Conservation (phyloP, 2,888 invertebrate species). For the Drosophila paranaensis region DNA sequence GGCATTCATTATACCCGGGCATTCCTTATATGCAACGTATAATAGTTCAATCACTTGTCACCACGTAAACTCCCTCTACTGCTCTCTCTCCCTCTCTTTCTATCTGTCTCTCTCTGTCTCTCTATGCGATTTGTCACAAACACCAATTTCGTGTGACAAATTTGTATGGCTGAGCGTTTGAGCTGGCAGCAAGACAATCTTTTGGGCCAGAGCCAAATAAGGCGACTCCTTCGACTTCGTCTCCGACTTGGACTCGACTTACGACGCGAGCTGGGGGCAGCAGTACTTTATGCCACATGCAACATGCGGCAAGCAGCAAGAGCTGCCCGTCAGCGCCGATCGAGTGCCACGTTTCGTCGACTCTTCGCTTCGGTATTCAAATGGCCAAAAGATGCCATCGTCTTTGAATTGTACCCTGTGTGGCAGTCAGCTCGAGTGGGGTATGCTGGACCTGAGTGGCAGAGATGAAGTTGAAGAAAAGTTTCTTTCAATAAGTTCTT, state of each 20-base stretch:
- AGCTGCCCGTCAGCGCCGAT: slow-evolving; percentile 36
- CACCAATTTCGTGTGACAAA: slow-evolving; percentile 82
- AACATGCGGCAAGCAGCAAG: slow-evolving; percentile 15
- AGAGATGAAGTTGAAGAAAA: not conserved
- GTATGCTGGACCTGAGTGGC: not conserved
- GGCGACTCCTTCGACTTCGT: slow-evolving; percentile 60
- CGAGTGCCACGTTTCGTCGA: slow-evolving; percentile 28
- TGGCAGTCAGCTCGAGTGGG: not conserved
- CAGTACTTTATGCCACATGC: slow-evolving; percentile 72
- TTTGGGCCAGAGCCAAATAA: slow-evolving; percentile 71
- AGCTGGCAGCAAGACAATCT: slow-evolving; percentile 34
- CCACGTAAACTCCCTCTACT: slow-evolving; percentile 35
- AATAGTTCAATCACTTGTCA: slow-evolving; percentile 79
- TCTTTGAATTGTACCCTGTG: slow-evolving; percentile 11
- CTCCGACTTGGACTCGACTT: slow-evolving; percentile 19
- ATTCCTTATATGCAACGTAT: slow-evolving; percentile 52
- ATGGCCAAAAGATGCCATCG: slow-evolving; percentile 64
- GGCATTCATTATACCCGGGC: slow-evolving; percentile 54
- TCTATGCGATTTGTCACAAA: slow-evolving; percentile 73
- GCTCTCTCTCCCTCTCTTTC: not conserved
- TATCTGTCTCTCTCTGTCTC: not conserved
- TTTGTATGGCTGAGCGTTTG: slow-evolving; percentile 61
- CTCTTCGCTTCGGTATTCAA: slow-evolving; percentile 61
- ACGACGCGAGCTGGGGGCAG: slow-evolving; percentile 11
- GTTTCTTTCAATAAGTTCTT: not conserved